Evolutionary conservation across 2,797 vertebrate genomes (phyloP), one percentile per base, ranked within the genome.

Genomic region (Lerista edwardsae): DNA sequence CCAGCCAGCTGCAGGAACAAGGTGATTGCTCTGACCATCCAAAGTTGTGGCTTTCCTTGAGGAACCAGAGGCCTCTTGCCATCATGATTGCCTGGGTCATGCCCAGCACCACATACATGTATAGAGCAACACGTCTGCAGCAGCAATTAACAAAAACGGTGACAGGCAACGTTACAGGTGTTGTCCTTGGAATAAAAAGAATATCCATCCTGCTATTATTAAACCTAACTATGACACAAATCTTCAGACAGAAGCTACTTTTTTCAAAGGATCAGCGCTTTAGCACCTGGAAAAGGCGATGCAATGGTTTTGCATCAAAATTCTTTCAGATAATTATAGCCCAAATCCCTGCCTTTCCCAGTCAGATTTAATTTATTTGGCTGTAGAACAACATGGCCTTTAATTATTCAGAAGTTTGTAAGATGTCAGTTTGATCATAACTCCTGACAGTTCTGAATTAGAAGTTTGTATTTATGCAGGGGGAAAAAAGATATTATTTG

Each of bases 391-490:
- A 61, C 65, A 84, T 77, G 51, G 51, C 36, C 75, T 77, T 84
- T 84, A 84, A 84, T 84, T 84, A 84, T 84, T 76, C 82, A 77
- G 29, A 71, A 77, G 9, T 77, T 47, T 84, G 36, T 83, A 76
- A 59, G 15, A 76, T 77, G n/a, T 59, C 65, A 44, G 36, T 44
- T 77, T 74, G 80, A 59, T 47, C 57, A 61, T 31, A 77, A 44
- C 2, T 84, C 29, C 67, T 71, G 65, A 77, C 29, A 71, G 65
- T 25, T 47, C 51, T 84, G 59, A 61, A 84, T 75, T 76, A 61
- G 51, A 84, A 84, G 25, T 69, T 69, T 80, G 65, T 59, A 29
- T 69, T 80, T 80, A 59, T 29, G 67, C 64, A 80, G 36, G 21
- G 15, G 12, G 14, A 51, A 69, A 69, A 77, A 68, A 57, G 36